Percentiles rank a stretch among this genome's conserved stretches.
Conservation (phyloP, 2,888 invertebrate species). For the Caenorhabditis japonica region DNA sequence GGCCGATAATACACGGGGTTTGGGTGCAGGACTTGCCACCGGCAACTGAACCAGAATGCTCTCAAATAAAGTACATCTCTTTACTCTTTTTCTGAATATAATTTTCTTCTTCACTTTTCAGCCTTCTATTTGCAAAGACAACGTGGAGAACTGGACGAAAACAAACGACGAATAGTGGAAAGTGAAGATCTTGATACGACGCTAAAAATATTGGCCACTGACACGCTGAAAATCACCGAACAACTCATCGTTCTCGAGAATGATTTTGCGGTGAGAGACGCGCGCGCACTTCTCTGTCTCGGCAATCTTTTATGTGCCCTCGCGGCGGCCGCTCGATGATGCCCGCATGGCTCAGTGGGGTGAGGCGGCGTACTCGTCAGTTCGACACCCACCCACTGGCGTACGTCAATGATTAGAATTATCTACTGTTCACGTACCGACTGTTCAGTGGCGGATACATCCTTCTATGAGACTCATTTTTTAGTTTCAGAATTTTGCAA, state of each 20-base stretch:
- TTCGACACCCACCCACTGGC: conserved; percentile 6
- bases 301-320: conserved; percentile 5
- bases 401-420: conserved; percentile 46
- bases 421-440: conserved; percentile 58
- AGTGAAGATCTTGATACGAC: conserved; percentile 38
- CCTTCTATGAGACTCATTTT: conserved; percentile 53
- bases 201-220: conserved; percentile 21
- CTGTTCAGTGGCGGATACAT: conserved; percentile 50
- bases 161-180: conserved; percentile 18
- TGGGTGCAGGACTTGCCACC: too few relatives aligned
- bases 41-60: too few relatives aligned
- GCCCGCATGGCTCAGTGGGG: conserved; percentile 40
- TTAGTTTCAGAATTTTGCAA: conserved; percentile 32
- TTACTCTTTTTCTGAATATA: too few relatives aligned
- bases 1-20: too few relatives aligned
- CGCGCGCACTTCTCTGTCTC: conserved; percentile 9
- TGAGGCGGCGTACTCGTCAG: conserved; percentile 1
- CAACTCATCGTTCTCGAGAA: conserved; percentile 21
- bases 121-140: conserved; percentile 26
- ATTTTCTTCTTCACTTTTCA: conserved; percentile 5
- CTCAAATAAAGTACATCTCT: too few relatives aligned
- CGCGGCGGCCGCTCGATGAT: not conserved
- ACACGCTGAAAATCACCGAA: conserved; percentile 23
- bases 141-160: conserved; percentile 40
- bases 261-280: conserved; percentile 41